phyloP scores from a whole-genome alignment of 1,140 invertebrate genomes.

The Notospermus geniculatus region DNA sequence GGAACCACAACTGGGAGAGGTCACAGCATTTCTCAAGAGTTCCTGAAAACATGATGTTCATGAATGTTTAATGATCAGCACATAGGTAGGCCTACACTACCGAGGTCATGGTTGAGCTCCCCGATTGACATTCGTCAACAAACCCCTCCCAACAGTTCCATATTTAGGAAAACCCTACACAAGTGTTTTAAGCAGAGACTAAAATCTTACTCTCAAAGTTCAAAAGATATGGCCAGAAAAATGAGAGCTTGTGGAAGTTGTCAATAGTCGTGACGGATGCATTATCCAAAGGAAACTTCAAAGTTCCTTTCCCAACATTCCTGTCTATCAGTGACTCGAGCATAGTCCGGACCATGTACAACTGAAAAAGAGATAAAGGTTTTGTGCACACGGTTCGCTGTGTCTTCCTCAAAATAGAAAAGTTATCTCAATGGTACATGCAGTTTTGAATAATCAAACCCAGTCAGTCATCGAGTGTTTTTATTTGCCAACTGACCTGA shows the following conservation, averaged over 20 bases:
- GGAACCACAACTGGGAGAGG: conserved; percentile 96
- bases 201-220: conserved; percentile 76
- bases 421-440: too few species aligned
- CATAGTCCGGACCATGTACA: conserved; percentile 99
- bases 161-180: too few species aligned
- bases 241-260: conserved; percentile 92
- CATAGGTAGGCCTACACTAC: too few species aligned
- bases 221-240: conserved; percentile 93
- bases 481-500: conserved; percentile 43
- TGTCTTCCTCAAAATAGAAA: too few species aligned
- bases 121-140: too few species aligned
- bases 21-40: conserved; percentile 94
- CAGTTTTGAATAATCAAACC: too few species aligned
- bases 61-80: too few species aligned
- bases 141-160: too few species aligned
- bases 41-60: conserved; percentile 63
- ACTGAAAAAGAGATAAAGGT: conserved; percentile 65
- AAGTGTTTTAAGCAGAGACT: too few species aligned
- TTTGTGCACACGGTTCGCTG: too few species aligned
- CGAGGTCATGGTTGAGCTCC: too few species aligned
- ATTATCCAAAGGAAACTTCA: conserved; percentile 94
- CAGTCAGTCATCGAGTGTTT: too few species aligned
- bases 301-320: conserved; percentile 75
- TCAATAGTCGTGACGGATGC: conserved; percentile 89
- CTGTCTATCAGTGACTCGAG: conserved; percentile 97